Base-by-base conservation (phyloP, 2,888 invertebrate genomes). In the Antitype chi region DNA sequence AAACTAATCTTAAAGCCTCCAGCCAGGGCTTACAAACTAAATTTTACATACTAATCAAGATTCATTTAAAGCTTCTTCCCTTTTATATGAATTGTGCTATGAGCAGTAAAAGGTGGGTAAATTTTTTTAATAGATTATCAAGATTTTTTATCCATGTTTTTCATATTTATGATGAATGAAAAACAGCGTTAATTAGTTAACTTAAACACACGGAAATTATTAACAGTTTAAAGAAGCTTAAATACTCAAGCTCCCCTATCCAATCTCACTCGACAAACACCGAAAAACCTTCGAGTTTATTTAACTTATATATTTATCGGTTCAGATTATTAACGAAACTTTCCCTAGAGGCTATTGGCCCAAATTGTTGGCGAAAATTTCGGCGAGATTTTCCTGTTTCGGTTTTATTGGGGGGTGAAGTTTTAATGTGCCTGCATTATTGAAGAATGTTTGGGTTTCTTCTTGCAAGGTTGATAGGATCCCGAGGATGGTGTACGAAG, bases 261-360 rank as follows among this genome's bases (percentile, higher is more conserved):
- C 71, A 80, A 86, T 85, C 47, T 76, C 47, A 62, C 28, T 72
- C 52, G 25, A 66, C 59, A 77, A 86, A 86, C 72, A 86, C 38
- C 28, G 9, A 62, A 62, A 66, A 73, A 69, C 70, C 80, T 75
- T 80, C 57, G 52, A 57, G 25, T 75, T 80, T 86, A 69, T 85
- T 80, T 86, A 71, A 69, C 77, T 80, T 76, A 57, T 74, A 57
- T 74, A 74, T 80, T 80, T 73, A 72, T 80, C 80, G 43, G 43
- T 80, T 80, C n/a, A 57, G 76, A 84, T 86, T 85, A 85, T 72
- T 78, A 82, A 74, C 60, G 23, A 60, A 86, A 84, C 68, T 86
- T 70, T 38, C 70, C 49, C 74, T n/a, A 57, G 70, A 70, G 63
- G 69, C 64, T 52, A 68, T 73, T 70, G 66, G 28, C 28, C 43